Conservation (phyloP, 2,113 vertebrate genomes). For the Rhinichthys klamathensis region DNA sequence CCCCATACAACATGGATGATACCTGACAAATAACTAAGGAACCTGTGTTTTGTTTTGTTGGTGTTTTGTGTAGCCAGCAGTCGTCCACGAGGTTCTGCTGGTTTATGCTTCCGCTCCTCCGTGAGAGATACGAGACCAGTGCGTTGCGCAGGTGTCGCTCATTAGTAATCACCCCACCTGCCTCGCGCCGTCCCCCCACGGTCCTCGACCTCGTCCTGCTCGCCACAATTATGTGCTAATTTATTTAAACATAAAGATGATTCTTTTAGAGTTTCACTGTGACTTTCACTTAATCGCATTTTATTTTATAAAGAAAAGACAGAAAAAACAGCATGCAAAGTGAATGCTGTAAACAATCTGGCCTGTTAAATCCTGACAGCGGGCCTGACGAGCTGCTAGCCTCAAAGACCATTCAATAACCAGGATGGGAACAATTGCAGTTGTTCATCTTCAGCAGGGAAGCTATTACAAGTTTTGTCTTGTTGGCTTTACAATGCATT, state of each 20-base stretch:
- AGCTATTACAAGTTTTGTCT: slow-evolving; percentile 76
- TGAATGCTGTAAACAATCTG: slow-evolving; percentile 66
- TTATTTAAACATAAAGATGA: not conserved
- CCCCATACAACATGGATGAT: no score
- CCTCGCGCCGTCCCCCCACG: no score
- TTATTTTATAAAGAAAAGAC: not conserved
- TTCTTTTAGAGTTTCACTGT: not conserved
- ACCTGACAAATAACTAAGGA: no score
- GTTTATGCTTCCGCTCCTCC: no score
- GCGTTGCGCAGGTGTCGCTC: no score
- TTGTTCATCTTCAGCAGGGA: slow-evolving; percentile 72
- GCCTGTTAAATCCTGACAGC: slow-evolving; percentile 73
- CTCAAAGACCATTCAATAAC: slow-evolving; percentile 67
- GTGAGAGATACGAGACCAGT: no score
- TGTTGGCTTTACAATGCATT: slow-evolving; percentile 71
- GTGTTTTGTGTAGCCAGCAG: no score
- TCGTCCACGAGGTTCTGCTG: no score
- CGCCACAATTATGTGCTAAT: no score
- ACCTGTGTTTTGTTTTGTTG: no score
- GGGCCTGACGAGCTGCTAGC: slow-evolving; percentile 64
- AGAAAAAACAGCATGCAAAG: slow-evolving; percentile 48
- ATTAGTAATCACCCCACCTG: no score
- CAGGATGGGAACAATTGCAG: slow-evolving; percentile 68
- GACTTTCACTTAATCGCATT: not conserved
- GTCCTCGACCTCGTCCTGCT: no score